Conservation (phyloP, 2,113 vertebrate genomes). For the Cottus gobio region DNA sequence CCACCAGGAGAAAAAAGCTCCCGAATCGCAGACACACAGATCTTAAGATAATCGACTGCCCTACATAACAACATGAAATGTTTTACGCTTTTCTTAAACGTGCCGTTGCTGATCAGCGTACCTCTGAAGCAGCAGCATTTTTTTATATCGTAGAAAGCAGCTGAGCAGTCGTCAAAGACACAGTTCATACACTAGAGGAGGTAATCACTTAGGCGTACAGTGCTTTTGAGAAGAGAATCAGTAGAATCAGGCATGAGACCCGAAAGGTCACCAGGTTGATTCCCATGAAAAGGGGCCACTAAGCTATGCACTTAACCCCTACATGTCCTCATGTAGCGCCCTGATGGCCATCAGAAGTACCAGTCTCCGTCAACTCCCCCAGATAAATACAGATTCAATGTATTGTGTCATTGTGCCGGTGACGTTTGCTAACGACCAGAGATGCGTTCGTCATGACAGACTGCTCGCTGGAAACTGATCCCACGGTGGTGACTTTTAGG, state of each 20-base stretch:
- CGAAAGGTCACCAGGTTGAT: background rate
- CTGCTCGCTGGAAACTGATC: slow-evolving; percentile 28
- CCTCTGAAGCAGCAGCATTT: slow-evolving; percentile 2
- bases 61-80: slow-evolving; percentile 41
- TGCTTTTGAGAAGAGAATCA: background rate
- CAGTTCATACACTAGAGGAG: slow-evolving; percentile 20
- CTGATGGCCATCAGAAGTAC: background rate
- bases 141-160: background rate
- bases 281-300: background rate
- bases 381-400: slow-evolving; percentile 19
- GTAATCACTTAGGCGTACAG: slow-evolving; percentile 6
- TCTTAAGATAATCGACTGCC: slow-evolving; percentile 51
- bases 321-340: background rate
- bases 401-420: slow-evolving; percentile 26
- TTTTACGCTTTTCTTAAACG: background rate
- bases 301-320: background rate
- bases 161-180: background rate
- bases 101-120: slow-evolving; percentile 47
- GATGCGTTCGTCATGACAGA: slow-evolving; percentile 22
- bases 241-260: background rate
- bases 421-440: slow-evolving; percentile 44
- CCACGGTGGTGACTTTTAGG: slow-evolving; percentile 34
- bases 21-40: slow-evolving; percentile 31
- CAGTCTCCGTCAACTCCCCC: background rate
- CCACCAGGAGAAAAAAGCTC: background rate